A percentile compares a stretch with the other conserved stretches of the same genome.
phyloP scores from a whole-genome alignment of 2,113 vertebrate genomes.

The Saguinus imperator region DNA sequence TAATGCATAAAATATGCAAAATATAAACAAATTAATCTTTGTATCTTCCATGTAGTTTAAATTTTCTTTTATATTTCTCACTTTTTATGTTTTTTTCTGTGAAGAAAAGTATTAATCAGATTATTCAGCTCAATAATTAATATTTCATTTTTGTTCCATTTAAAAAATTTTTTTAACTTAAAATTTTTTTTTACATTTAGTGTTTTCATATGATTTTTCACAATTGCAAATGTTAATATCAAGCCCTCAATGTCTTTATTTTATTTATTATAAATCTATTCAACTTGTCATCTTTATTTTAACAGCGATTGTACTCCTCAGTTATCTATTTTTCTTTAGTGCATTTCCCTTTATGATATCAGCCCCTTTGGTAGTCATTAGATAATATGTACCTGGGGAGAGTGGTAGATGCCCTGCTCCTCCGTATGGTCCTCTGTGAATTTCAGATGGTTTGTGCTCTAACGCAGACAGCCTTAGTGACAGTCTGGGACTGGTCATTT shows the following conservation, averaged over 20 bases:
- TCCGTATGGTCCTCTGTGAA: not conserved
- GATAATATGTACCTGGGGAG: not conserved
- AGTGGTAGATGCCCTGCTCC: not conserved
- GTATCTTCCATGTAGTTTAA: not conserved
- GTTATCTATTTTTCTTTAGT: slow-evolving; percentile 9
- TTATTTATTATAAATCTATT: not conserved
- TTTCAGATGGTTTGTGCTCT: not conserved
- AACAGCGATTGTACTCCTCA: not conserved
- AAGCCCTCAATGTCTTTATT: not conserved
- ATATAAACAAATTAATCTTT: not conserved
- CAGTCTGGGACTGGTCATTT: not conserved
- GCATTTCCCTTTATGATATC: not conserved
- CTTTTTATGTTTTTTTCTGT: not conserved
- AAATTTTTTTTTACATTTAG: not conserved
- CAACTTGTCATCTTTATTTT: not conserved
- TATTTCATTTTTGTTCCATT: not conserved
- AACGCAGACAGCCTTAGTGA: not conserved
- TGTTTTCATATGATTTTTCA: not conserved
- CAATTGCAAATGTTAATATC: not conserved
- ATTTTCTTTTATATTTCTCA: not conserved
- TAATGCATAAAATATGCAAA: not conserved
- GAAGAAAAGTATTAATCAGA: not conserved
- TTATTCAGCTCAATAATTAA: not conserved
- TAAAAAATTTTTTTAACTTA: not conserved
- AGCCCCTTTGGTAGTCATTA: not conserved